A percentile compares a stretch with the other conserved stretches of the same genome.
phyloP scores from a whole-genome alignment of 2,797 vertebrate genomes.

The Hydrolagus colliei region DNA sequence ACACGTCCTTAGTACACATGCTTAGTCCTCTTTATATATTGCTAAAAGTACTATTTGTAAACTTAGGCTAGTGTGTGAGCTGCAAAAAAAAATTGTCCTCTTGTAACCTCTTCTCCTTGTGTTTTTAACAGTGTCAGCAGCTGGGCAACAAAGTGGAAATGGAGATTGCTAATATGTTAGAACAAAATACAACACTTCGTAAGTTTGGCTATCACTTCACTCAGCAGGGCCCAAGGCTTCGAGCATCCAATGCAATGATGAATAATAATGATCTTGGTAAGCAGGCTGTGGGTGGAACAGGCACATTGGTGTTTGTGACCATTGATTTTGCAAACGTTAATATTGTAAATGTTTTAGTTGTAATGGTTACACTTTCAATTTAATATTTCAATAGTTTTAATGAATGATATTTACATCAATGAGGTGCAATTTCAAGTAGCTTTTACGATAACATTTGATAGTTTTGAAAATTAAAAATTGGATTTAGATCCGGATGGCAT shows the following conservation, averaged over 20 bases:
- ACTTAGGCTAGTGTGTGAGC: neutral
- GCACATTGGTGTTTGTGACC: neutral
- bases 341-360: neutral
- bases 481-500: neutral
- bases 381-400: too few species aligned
- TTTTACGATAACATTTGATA: neutral
- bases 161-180: slow-evolving; percentile 95
- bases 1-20: too few species aligned
- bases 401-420: neutral
- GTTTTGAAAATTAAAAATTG: neutral
- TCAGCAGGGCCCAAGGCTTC: slow-evolving; percentile 88
- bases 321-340: neutral
- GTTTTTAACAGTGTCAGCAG: slow-evolving; percentile 75
- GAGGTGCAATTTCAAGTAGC: neutral
- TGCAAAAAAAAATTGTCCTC: neutral
- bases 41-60: too few species aligned
- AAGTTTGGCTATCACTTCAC: slow-evolving; percentile 97
- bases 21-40: too few species aligned
- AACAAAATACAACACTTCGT: slow-evolving; percentile 83
- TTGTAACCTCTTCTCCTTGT: slow-evolving; percentile 27
- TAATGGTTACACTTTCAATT: neutral
- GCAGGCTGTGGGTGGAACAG: slow-evolving; percentile 38
- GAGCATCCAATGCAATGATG: slow-evolving; percentile 95
- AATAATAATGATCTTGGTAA: slow-evolving; percentile 94
- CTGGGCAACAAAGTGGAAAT: slow-evolving; percentile 97